These are phyloP conservation scores for Entomyzon cyanotis DNA, from an alignment of 2,113 vertebrate genomes.

Conservation along the genomic window DNA sequence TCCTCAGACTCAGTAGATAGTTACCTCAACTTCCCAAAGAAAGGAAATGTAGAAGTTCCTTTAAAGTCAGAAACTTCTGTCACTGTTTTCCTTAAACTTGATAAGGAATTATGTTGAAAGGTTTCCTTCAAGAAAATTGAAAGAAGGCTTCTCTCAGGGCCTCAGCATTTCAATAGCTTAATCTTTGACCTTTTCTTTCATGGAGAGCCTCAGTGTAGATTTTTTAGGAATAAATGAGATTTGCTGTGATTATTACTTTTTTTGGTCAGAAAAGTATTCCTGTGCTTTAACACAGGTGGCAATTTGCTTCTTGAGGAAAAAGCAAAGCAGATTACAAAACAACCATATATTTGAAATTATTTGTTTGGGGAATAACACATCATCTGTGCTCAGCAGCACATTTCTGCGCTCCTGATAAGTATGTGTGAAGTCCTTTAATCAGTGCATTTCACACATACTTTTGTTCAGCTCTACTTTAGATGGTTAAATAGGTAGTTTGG, in stretches of 20 bases:
- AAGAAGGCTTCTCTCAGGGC: not conserved
- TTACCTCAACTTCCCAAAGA: not conserved
- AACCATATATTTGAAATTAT: not conserved
- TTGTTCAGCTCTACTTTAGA: not conserved
- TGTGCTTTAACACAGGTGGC: not conserved
- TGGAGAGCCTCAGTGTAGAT: not conserved
- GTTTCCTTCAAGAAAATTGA: not conserved
- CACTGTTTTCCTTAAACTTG: not conserved
- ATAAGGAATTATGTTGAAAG: not conserved
- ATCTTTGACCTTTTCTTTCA: not conserved
- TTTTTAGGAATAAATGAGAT: not conserved
- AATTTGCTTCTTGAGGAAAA: not conserved
- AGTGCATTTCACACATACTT: not conserved
- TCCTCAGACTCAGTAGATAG: not conserved
- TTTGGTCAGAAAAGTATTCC: not conserved
- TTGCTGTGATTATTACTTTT: not conserved
- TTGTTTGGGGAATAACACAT: not conserved
- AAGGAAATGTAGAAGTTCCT: not conserved
- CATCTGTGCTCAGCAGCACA: not conserved
- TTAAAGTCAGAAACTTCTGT: not conserved
- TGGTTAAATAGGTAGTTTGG: not conserved
- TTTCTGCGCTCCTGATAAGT: not conserved
- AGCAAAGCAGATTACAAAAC: not conserved
- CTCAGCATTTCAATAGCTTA: not conserved
- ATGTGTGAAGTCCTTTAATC: not conserved